Conservation (phyloP, 2,113 vertebrate species). For the Ictalurus furcatus region DNA sequence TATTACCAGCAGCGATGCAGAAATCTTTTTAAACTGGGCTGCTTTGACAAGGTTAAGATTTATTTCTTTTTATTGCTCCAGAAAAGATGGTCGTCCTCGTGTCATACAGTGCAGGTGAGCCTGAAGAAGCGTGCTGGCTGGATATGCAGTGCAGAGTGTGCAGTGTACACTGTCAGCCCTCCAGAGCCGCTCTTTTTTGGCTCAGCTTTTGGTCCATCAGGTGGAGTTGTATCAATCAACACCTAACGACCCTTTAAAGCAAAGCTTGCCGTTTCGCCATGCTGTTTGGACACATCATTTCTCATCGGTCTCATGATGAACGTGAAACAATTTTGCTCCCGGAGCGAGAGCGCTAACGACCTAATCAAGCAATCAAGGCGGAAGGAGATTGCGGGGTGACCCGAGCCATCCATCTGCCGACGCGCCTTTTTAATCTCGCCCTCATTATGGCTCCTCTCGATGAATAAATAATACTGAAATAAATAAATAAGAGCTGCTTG, state of each 20-base stretch:
- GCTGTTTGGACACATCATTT: constrained; percentile 81
- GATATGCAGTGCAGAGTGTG: not conserved
- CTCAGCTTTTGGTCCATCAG: constrained; percentile 20
- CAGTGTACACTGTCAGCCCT: not conserved
- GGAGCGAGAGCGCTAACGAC: constrained; percentile 87
- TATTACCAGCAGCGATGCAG: not conserved
- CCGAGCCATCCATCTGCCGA: constrained; percentile 94
- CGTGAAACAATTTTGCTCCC: constrained; percentile 91
- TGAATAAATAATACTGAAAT: constrained; percentile 71
- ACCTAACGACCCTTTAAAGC: constrained; percentile 3
- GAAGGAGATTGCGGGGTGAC: constrained; percentile 97
- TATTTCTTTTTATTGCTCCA: not conserved
- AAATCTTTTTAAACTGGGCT: not conserved
- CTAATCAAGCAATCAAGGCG: constrained; percentile 98
- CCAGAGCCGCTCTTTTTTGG: not conserved
- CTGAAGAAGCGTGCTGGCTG: not conserved
- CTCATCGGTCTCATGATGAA: constrained; percentile 88
- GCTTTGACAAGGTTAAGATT: not conserved
- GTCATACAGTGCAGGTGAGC: not conserved
- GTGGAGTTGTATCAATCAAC: constrained; percentile 32
- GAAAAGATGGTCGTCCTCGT: not conserved
- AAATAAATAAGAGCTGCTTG: constrained; percentile 56
- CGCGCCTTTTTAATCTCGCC: constrained; percentile 87
- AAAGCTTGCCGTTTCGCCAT: constrained; percentile 59
- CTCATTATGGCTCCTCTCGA: constrained; percentile 76